Base-by-base conservation (phyloP, 2,888 invertebrate genomes). In the Andrena camellia region DNA sequence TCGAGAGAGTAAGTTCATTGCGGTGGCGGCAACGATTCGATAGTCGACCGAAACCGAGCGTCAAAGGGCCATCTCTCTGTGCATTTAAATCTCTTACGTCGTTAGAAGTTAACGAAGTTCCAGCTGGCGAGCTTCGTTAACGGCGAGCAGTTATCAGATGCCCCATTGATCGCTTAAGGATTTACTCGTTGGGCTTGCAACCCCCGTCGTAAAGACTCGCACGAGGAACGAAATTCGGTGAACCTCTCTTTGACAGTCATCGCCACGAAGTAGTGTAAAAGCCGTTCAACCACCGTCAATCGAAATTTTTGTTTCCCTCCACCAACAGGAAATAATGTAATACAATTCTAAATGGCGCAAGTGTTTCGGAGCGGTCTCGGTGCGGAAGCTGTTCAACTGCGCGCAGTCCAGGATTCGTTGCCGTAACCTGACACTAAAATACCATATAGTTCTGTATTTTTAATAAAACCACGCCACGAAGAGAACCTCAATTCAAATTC, bases 21-120 rank as follows among this genome's bases (percentile, higher is more conserved):
- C 35, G 35, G 64, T 52, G 20, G 29, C 29, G 6, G 8, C 17
- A n/a, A 20, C 42, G 60, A 48, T 33, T 50, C 10, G 66, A 35
- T 66, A 33, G 52, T n/a, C 50, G 23, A 50, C 13, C 33, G 62
- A 50, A 74, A 62, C 42, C 57, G 63, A 48, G 59, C 52, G 42
- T 79, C 74, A 66, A 60, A 76, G 81, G 74, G 50, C 71, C 50
- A 54, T 57, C 63, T 54, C 69, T 66, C 67, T 73, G 73, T 35
- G 54, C 75, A 79, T 73, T 60, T 68, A 77, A 73, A 73, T 83
- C 84, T 84, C 83, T 76, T 72, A 62, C 66, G 76, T 76, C 83
- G 73, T 79, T 76, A 76, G 66, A 50, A 31, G 78, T 66, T 79
- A 79, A 84, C 76, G 62, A 76, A 79, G 67, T 73, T 83, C 62